Evolutionary conservation across 2,113 vertebrate genomes (phyloP).

Genomic region (Notiomystis cincta): DNA sequence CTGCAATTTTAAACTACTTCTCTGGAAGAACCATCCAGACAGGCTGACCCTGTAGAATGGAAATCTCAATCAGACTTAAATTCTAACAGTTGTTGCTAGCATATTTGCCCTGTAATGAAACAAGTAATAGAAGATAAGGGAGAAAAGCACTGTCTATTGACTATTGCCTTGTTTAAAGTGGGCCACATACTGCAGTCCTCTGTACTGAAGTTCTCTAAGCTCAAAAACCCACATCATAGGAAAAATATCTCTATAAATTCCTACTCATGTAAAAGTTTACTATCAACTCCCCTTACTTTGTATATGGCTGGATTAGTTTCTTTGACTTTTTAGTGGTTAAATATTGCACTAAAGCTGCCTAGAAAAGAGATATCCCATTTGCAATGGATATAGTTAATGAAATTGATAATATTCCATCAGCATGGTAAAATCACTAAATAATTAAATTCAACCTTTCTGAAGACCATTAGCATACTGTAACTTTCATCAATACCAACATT

Average conservation of each 20-base stretch:
- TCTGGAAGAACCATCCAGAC: neutral
- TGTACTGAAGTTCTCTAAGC: neutral
- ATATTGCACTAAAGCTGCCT: neutral
- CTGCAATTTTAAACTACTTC: neutral
- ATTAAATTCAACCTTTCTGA: neutral
- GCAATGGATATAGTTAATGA: neutral
- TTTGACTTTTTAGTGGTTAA: neutral
- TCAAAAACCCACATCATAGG: neutral
- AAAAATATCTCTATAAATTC: neutral
- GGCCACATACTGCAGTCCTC: accelerated
- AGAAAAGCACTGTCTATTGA: neutral
- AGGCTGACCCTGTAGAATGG: neutral
- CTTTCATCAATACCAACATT: neutral
- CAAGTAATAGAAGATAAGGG: neutral
- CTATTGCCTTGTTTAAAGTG: neutral
- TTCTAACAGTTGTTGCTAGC: neutral
- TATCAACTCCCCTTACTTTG: neutral
- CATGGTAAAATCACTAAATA: neutral
- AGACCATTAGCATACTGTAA: neutral
- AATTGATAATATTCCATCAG: neutral
- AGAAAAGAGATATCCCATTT: neutral
- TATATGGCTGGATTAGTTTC: neutral
- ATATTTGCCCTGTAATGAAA: neutral
- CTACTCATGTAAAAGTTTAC: neutral
- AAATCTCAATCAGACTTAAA: neutral